Base-by-base conservation (phyloP, 2,888 invertebrate species). In the Trichogramma dendrolimi region DNA sequence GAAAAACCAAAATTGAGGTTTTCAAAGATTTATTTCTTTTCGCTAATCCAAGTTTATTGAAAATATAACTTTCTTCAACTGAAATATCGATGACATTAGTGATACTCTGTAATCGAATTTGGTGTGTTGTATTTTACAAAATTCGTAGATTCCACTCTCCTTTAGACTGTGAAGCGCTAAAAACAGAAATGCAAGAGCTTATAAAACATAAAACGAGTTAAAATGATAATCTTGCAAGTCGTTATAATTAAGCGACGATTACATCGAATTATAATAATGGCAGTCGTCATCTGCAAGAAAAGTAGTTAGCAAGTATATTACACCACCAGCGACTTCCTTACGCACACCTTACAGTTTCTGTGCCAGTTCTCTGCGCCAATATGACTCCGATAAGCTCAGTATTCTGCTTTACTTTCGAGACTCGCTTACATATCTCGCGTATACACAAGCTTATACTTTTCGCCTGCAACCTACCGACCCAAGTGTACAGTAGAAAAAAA, bases 231-330 rank as follows among this genome's bases (percentile, higher is more conserved):
- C 59, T 60, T 61, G 62, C 54, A 61, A 49, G 56, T 59, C 55
- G 61, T 62, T 60, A 64, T 64, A 27, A 56, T 61, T 61, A 59
- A 59, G 42, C 43, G 27, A 27, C 54, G 52, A 61, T 62, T 62
- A 46, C 58, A 60, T 62, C 62, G 55, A 49, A 62, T 65, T 65
- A 62, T 58, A 53, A 62, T 64, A 62, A 62, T 61, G 62, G 55
- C 64, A 49, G 56, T 59, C 55, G 61, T 62, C 59, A 64, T 64
- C 62, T 52, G 27, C 27, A 27, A 27, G 42, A 50, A 39, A 4
- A 38, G 42, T 47, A 52, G 43, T 42, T 55, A 44, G 56, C 60
- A 38, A 58, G 63, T 61, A 44, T 38, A 52, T 49, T 27, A 38
- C 3, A 5, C 40, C 55, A 49, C 46, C 46, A 38, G 40, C 49